phyloP scores from a whole-genome alignment of 2,797 vertebrate species.

The Siniperca undulata region DNA sequence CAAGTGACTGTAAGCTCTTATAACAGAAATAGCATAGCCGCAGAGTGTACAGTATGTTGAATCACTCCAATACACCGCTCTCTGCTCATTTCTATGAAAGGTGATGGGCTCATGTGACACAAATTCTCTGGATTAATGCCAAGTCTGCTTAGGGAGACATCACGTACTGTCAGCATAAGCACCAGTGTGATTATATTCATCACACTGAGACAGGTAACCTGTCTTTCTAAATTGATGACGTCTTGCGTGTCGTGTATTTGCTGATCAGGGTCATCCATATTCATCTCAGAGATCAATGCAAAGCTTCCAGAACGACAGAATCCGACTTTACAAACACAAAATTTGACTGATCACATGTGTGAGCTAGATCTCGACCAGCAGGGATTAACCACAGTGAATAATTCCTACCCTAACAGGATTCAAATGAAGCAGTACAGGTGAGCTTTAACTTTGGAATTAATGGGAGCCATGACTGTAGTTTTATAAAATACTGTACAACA shows the following conservation, averaged over 20 bases:
- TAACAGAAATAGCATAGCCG: constrained; percentile 20
- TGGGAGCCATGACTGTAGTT: not conserved
- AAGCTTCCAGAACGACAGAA: not conserved
- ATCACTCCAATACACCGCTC: not conserved
- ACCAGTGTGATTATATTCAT: not conserved
- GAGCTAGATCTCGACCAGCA: not conserved
- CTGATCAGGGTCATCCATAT: not conserved
- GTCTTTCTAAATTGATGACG: not conserved
- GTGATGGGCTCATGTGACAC: not conserved
- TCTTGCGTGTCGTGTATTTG: not conserved
- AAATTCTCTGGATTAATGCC: not conserved
- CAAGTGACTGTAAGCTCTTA: constrained; percentile 22
- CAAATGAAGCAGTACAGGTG: constrained; percentile 10
- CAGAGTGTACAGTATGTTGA: not conserved
- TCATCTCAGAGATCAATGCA: not conserved
- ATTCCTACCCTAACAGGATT: constrained; percentile 6
- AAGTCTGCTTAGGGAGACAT: not conserved
- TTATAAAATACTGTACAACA: not conserved
- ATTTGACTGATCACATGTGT: not conserved
- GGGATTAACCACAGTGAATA: not conserved
- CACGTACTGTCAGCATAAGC: not conserved
- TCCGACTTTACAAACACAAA: not conserved
- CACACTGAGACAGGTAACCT: not conserved
- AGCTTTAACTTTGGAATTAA: not conserved
- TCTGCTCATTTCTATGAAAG: not conserved